Percentiles rank a stretch among this genome's conserved stretches.
phyloP scores from a whole-genome alignment of 2,113 vertebrate genomes.

The Gymnobelideus leadbeateri region DNA sequence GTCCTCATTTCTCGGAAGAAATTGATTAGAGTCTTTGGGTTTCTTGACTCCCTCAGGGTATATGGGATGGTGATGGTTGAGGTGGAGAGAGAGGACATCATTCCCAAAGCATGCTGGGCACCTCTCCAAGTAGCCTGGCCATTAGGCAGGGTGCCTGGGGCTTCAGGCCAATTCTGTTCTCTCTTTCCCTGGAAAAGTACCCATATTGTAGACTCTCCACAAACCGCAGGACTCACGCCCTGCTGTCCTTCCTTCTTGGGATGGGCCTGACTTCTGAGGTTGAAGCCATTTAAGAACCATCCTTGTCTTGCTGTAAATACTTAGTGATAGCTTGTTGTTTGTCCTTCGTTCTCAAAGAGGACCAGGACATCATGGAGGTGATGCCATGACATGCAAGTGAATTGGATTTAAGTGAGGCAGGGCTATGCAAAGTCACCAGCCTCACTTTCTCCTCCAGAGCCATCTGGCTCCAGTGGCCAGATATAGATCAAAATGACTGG shows the following conservation, averaged over 20 bases:
- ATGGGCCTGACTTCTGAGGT: background rate
- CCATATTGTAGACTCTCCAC: background rate
- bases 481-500: too few species aligned
- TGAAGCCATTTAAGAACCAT: background rate
- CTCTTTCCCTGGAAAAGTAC: background rate
- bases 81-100: background rate
- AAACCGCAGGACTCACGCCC: background rate
- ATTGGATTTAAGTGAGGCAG: too few species aligned
- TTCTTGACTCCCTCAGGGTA: background rate
- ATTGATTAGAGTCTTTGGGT: background rate
- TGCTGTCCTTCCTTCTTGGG: background rate
- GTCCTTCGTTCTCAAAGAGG: too few species aligned
- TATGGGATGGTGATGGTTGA: background rate
- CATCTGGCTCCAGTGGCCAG: too few species aligned
- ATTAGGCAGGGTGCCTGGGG: background rate
- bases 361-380: too few species aligned
- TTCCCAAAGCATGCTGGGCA: background rate
- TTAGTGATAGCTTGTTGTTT: background rate
- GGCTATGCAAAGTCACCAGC: too few species aligned
- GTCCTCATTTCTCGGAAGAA: background rate
- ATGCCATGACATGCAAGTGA: too few species aligned
- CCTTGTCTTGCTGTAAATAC: background rate
- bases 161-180: background rate
- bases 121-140: background rate
- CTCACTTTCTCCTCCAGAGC: too few species aligned